Evolutionary conservation across 2,888 invertebrate species (phyloP), one percentile per base, ranked within the genome.

Genomic region (Ichneumoninae sp.): DNA sequence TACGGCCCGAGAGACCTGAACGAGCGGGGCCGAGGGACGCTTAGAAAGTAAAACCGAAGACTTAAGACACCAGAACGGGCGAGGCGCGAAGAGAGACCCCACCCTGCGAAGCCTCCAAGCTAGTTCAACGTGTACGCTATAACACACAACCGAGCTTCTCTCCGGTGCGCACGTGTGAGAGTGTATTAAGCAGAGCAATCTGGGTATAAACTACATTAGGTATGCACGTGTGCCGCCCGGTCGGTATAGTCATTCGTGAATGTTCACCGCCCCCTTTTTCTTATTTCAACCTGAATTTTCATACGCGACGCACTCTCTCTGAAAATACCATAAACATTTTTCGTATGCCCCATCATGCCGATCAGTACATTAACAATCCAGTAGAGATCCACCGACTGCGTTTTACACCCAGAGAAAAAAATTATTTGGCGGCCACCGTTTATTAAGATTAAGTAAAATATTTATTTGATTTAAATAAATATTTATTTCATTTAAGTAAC

Each of bases 21-120:
- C 71, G 81, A 60, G 79, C 74, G 76, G 82, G 78, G 70, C 65
- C 71, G 85, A 84, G 85, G 89, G 87, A 85, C 89, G 89, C 90
- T 92, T 92, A 92, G 93, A 93, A 93, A 93, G 93, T 93, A 93
- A 93, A 93, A 92, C 92, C 89, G 90, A 93, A 92, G 91, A 90
- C 63, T 87, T 87, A 86, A 85, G 87, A 87, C 85, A 79, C 86
- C 75, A 82, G 85, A 85, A 82, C 85, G 82, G 85, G 87, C 88
- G 87, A 89, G 89, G 89, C 89, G 89, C 89, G 89, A 90, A 88
- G 85, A 85, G 77, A 86, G 87, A 90, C 93, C 92, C 92, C 92
- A 92, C 93, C 92, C 92, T 90, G 89, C 83, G 83, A 88, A 88
- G 85, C 88, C 88, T 33, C 60, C 75, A 78, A 76, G 83, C 69